Percentiles rank a stretch among this genome's conserved stretches.
phyloP scores from a whole-genome alignment of 2,888 invertebrate genomes.

The Holacanthella duospinosa region DNA sequence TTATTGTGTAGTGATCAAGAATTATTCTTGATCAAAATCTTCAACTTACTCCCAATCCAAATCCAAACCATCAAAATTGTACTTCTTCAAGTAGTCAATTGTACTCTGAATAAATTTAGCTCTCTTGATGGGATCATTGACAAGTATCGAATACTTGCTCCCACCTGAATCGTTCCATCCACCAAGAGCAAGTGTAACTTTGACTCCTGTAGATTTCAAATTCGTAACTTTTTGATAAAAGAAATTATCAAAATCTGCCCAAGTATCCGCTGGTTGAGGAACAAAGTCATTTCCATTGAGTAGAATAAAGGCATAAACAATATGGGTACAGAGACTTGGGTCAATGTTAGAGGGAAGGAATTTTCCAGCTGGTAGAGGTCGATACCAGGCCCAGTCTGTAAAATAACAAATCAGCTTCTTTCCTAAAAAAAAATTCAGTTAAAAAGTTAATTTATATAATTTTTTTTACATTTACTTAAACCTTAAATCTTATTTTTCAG shows the following conservation, averaged over 20 bases:
- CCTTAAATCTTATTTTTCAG: background rate
- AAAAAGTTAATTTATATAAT: too few relatives aligned
- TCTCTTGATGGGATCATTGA: conserved; percentile 59
- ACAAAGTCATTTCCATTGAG: conserved; percentile 61
- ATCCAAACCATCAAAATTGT: conserved; percentile 47
- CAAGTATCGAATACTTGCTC: conserved; percentile 72
- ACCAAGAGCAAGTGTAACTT: conserved; percentile 75
- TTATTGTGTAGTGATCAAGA: too few relatives aligned
- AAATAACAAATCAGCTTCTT: conserved; percentile 10
- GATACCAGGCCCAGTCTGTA: conserved; percentile 70
- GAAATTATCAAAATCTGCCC: conserved; percentile 80
- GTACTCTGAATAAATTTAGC: conserved; percentile 59
- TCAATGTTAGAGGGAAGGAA: conserved; percentile 72
- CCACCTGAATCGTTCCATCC: conserved; percentile 92
- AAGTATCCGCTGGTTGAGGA: conserved; percentile 75
- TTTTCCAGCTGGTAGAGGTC: conserved; percentile 63
- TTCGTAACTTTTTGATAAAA: conserved; percentile 77
- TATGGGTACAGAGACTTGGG: conserved; percentile 73
- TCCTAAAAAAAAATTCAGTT: background rate
- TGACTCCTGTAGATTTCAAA: conserved; percentile 58
- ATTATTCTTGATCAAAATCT: conserved; percentile 53
- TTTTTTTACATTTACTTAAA: too few relatives aligned
- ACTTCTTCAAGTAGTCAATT: conserved; percentile 42
- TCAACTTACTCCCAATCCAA: conserved; percentile 45
- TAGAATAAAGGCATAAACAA: conserved; percentile 87